Percentiles rank a stretch among this genome's conserved stretches.
Conservation (phyloP, 1,140 invertebrate genomes). For the Drosophila nikananu region DNA sequence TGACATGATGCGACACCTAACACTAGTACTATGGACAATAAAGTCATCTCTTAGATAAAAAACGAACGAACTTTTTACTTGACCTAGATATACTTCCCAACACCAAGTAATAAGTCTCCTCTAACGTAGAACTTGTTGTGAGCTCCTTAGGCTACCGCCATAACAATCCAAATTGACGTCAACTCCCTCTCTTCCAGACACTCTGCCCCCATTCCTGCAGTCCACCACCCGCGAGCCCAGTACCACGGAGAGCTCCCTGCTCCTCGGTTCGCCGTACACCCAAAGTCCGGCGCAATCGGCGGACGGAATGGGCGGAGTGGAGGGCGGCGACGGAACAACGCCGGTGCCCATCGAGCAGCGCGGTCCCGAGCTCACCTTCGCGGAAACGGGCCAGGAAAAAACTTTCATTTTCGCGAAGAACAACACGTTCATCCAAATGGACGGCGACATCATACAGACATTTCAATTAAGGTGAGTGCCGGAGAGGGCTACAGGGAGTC, state of each 20-base stretch:
- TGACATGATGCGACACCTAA: too few species aligned
- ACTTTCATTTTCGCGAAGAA: conserved; percentile 95
- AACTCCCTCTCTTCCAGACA: conserved; percentile 60
- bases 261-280: conserved; percentile 79
- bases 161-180: conserved; percentile 22
- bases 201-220: conserved; percentile 86
- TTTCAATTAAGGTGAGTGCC: conserved; percentile 91
- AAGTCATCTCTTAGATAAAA: too few species aligned
- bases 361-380: conserved; percentile 92
- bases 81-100: not conserved
- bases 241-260: conserved; percentile 85
- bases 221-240: conserved; percentile 86
- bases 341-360: conserved; percentile 90
- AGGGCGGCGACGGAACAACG: conserved; percentile 61
- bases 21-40: too few species aligned
- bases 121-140: not conserved
- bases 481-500: not conserved
- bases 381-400: conserved; percentile 91
- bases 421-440: conserved; percentile 94
- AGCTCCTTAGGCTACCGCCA: conserved; percentile 12
- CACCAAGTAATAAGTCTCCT: not conserved
- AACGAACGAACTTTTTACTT: too few species aligned
- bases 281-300: conserved; percentile 58
- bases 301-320: conserved; percentile 40
- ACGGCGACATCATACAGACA: conserved; percentile 93